A percentile compares a stretch with the other conserved stretches of the same genome.
Evolutionary conservation across 2,113 vertebrate species (phyloP).

Genomic region (Otis tarda): DNA sequence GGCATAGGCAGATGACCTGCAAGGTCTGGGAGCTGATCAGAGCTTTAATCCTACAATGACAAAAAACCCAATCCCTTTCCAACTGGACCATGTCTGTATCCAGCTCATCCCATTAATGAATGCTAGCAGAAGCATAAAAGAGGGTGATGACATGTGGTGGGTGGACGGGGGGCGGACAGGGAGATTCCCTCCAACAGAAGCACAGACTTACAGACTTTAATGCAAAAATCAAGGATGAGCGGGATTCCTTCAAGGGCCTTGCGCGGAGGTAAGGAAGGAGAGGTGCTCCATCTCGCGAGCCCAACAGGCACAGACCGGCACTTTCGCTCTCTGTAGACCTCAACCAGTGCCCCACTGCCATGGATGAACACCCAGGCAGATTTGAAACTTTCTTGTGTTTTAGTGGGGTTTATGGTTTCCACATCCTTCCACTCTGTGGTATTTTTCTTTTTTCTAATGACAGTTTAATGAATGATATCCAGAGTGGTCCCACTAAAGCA

Average conservation of each 20-base stretch:
- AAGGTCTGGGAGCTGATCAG: background rate
- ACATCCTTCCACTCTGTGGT: background rate
- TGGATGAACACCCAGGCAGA: background rate
- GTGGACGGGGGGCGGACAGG: background rate
- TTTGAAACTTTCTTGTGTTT: background rate
- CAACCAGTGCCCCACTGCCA: fast-evolving
- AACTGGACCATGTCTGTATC: background rate
- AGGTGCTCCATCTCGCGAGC: background rate
- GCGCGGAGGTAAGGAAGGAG: background rate
- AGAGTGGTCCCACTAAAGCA: background rate
- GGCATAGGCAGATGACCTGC: background rate
- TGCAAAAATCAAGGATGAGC: fast-evolving
- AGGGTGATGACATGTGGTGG: fast-evolving
- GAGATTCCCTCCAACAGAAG: too few relatives aligned
- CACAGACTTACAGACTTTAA: background rate
- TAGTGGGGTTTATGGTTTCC: background rate
- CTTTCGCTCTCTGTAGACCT: fast-evolving
- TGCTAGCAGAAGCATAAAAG: background rate
- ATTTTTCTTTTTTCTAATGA: background rate
- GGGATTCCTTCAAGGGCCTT: background rate
- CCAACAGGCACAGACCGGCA: fast-evolving
- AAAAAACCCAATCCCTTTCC: background rate
- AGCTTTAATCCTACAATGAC: background rate
- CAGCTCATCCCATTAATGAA: background rate
- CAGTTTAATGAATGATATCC: background rate